Conservation (phyloP, 2,113 vertebrate species). For the Cairina moschata region DNA sequence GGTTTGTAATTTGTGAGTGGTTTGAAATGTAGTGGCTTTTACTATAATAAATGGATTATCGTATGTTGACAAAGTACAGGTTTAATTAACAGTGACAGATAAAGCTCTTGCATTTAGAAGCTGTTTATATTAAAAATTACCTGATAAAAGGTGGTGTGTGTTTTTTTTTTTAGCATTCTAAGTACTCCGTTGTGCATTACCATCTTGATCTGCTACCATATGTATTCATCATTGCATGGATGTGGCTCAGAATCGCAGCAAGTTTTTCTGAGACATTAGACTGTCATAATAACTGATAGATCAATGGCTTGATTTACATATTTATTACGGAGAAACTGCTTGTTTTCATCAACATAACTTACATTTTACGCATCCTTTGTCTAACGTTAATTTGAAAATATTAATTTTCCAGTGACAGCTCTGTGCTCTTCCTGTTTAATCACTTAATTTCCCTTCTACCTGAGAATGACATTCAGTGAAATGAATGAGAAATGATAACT, state of each 20-base stretch:
- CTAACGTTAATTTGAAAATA: slow-evolving; percentile 57
- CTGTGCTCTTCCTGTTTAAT: slow-evolving; percentile 42
- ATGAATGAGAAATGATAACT: slow-evolving; percentile 30
- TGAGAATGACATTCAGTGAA: slow-evolving; percentile 41
- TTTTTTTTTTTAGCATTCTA: slow-evolving; percentile 54
- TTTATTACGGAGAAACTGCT: slow-evolving; percentile 11
- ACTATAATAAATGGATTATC: slow-evolving; percentile 85
- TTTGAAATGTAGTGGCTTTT: slow-evolving; percentile 86
- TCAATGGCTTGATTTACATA: slow-evolving; percentile 44
- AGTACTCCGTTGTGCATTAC: slow-evolving; percentile 51
- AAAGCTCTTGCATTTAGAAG: slow-evolving; percentile 75
- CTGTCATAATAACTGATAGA: slow-evolving; percentile 52
- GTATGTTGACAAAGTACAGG: slow-evolving; percentile 85
- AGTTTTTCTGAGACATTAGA: slow-evolving; percentile 27
- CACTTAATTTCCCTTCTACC: slow-evolving; percentile 49
- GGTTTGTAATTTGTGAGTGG: slow-evolving; percentile 83
- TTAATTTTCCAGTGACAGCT: slow-evolving; percentile 53
- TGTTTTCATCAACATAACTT: slow-evolving; percentile 50
- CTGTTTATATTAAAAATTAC: slow-evolving; percentile 78
- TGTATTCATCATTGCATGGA: slow-evolving; percentile 46
- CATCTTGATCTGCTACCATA: slow-evolving; percentile 45
- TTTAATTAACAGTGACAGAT: slow-evolving; percentile 89
- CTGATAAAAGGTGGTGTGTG: slow-evolving; percentile 65
- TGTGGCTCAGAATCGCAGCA: slow-evolving; percentile 31
- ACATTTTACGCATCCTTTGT: slow-evolving; percentile 36